Percentiles rank a stretch among this genome's conserved stretches.
phyloP scores from a whole-genome alignment of 2,888 invertebrate species.

The Drosophila subquinaria region DNA sequence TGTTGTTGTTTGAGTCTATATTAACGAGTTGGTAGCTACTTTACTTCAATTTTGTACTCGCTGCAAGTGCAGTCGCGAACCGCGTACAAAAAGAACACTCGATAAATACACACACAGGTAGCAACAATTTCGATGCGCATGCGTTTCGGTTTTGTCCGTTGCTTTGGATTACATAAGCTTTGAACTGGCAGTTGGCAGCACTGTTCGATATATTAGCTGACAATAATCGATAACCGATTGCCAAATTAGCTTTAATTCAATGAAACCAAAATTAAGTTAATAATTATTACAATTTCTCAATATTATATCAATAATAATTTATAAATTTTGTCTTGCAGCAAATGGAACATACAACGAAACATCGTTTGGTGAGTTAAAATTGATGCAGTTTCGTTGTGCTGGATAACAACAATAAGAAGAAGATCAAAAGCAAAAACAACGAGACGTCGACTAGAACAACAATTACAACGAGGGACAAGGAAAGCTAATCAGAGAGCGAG shows the following conservation, averaged over 20 bases:
- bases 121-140: conserved; percentile 56
- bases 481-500: conserved; percentile 19
- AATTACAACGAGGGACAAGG: conserved; percentile 49
- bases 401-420: conserved; percentile 38
- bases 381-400: conserved; percentile 52
- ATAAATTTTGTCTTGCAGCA: conserved; percentile 50
- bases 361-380: conserved; percentile 44
- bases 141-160: conserved; percentile 51
- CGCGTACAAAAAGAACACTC: conserved; percentile 41
- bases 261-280: neutral
- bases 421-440: conserved; percentile 44
- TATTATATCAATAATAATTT: neutral
- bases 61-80: conserved; percentile 52
- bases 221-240: conserved; percentile 24
- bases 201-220: conserved; percentile 28
- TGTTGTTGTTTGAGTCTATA: conserved; percentile 18
- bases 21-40: conserved; percentile 43
- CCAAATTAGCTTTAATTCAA: neutral
- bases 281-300: neutral
- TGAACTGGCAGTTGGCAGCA: conserved; percentile 45
- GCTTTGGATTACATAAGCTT: conserved; percentile 55
- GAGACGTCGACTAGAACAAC: conserved; percentile 40
- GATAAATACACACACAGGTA: conserved; percentile 36
- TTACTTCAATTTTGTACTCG: conserved; percentile 36
- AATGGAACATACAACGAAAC: conserved; percentile 69